Conservation (phyloP, 2,888 invertebrate genomes). For the Altica lythri region DNA sequence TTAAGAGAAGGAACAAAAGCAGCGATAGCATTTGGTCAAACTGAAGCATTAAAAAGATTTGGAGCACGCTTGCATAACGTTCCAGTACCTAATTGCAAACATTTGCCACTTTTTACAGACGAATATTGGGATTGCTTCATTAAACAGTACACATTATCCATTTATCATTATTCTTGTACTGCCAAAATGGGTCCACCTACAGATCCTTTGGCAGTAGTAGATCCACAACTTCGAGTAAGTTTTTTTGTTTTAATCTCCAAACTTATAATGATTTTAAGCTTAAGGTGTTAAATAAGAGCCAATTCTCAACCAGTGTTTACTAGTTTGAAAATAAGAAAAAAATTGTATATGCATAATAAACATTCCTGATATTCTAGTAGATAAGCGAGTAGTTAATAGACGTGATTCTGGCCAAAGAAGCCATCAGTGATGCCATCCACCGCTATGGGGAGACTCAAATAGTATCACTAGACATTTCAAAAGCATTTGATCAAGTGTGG, state of each 20-base stretch:
- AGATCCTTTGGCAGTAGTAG: slow-evolving; percentile 82
- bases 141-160: slow-evolving; percentile 84
- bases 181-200: slow-evolving; percentile 81
- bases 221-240: slow-evolving; percentile 72
- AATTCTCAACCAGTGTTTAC: no score
- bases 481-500: no score
- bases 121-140: slow-evolving; percentile 87
- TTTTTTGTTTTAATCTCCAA: slow-evolving; percentile 2
- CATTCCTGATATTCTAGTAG: no score
- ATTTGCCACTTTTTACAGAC: slow-evolving; percentile 75
- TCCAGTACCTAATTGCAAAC: slow-evolving; percentile 81
- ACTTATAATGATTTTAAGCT: no score
- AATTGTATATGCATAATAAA: no score
- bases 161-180: slow-evolving; percentile 84
- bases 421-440: no score
- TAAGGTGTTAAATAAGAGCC: no score
- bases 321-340: no score
- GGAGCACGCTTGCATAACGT: slow-evolving; percentile 77
- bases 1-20: slow-evolving; percentile 86
- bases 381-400: no score
- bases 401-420: no score
- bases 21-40: slow-evolving; percentile 79
- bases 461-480: no score
- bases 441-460: no score
- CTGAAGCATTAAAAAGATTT: slow-evolving; percentile 76